Conservation (phyloP, 2,797 vertebrate species). For the Muraenolepis orangiensis region DNA sequence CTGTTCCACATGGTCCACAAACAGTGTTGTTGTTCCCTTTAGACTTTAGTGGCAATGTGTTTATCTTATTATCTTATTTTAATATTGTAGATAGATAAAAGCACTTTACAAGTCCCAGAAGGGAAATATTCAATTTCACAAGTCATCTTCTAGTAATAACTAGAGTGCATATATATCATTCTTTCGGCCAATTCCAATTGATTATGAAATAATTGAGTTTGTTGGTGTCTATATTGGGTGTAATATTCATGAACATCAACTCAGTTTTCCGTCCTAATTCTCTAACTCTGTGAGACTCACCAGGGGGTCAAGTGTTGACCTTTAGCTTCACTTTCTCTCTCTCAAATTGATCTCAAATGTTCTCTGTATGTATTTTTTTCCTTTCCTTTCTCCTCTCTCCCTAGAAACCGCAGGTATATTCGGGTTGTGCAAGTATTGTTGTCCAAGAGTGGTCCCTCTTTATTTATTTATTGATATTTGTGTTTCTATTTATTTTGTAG, state of each 20-base stretch:
- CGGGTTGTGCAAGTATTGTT: slow-evolving; percentile 76
- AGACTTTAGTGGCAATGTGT: not conserved
- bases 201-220: not conserved
- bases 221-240: not conserved
- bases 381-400: slow-evolving; percentile 76
- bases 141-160: not conserved
- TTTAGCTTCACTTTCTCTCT: slow-evolving; percentile 48
- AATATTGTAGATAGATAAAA: not conserved
- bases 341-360: slow-evolving; percentile 68
- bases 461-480: not conserved
- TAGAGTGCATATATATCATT: not conserved
- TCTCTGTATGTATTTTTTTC: slow-evolving; percentile 76
- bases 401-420: slow-evolving; percentile 81
- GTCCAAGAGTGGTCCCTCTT: slow-evolving; percentile 42
- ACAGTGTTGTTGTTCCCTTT: no score
- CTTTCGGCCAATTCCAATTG: not conserved
- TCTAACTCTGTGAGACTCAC: no score
- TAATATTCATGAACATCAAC: not conserved
- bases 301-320: no score
- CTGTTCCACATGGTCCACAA: no score
- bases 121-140: no score
- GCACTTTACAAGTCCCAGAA: no score
- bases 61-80: not conserved
- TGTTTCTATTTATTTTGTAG: not conserved
- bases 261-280: no score